A percentile compares a stretch with the other conserved stretches of the same genome.
Conservation (phyloP, 1,140 invertebrate genomes). For the Cephus cinctus region DNA sequence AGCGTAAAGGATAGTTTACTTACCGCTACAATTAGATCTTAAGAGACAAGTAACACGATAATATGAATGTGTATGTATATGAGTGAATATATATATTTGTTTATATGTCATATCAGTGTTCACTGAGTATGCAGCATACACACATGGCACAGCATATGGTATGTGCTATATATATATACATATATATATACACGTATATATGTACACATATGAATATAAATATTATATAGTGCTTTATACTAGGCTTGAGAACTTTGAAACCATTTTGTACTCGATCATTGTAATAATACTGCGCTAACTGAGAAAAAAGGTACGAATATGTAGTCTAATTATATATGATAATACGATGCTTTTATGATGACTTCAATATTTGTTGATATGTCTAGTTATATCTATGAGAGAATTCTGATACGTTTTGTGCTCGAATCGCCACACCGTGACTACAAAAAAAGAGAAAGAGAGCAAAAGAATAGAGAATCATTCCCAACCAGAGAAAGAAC, state of each 20-base stretch:
- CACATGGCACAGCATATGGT: no score
- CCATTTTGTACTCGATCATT: conserved; percentile 54
- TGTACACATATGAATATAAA: conserved; percentile 23
- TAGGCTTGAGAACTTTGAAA: conserved; percentile 49
- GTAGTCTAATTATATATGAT: conserved; percentile 48
- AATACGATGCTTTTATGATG: conserved; percentile 56
- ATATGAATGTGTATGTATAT: conserved; percentile 12
- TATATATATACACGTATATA: conserved; percentile 29
- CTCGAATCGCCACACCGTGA: no score
- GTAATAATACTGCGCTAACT: conserved; percentile 49
- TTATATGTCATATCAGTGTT: no score
- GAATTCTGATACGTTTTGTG: no score
- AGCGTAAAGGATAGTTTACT: conserved; percentile 24
- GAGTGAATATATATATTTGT: conserved; percentile 13
- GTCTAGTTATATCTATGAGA: conserved; percentile 33
- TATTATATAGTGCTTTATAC: conserved; percentile 51
- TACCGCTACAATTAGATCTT: conserved; percentile 30
- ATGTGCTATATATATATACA: conserved; percentile 30
- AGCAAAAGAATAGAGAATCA: conserved; percentile 9
- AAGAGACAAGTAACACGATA: conserved; percentile 13
- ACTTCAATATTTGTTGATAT: conserved; percentile 49
- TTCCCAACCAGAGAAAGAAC: background rate
- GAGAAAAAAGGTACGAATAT: conserved; percentile 38
- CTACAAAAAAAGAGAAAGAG: conserved; percentile 13
- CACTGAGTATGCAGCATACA: no score